Evolutionary conservation across 2,797 vertebrate genomes (phyloP), one percentile per base, ranked within the genome.

Genomic region (Rhinatrema bivittatum): DNA sequence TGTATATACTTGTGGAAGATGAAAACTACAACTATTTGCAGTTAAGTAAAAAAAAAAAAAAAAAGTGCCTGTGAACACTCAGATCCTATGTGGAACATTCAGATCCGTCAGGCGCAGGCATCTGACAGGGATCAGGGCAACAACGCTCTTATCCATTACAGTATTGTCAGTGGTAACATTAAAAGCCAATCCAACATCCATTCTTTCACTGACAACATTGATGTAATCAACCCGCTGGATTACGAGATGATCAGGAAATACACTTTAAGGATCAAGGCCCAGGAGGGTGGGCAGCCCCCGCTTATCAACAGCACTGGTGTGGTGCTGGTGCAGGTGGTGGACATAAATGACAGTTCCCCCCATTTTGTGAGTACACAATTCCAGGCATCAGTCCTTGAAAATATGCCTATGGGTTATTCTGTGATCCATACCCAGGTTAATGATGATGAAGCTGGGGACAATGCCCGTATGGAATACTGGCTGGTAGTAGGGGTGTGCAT

Each of bases 21-120:
- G 96, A 99, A 60, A 98, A 98, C 0, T 96, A 99, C 72, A 98
- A 99, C 70, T 93, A 86, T 44, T 96, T 96, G 0, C 96, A 98
- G 77, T 99, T 99, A 67, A 91, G 87, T 1, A n/a, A n/a, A n/a
- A n/a, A n/a, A n/a, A 81, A 94, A 58, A 94, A 94, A 55, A 81
- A 62, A 91, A 98, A 1, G 81, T 93, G 29, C 68, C 75, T 0
- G 81, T 91, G 20, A 93, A 94, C 78, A 94, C 86, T 5, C 83
- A 90, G 17, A 79, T 98, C 39, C 77, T 91, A 91, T 23, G 94
- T 99, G 20, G n/a, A n/a, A n/a, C n/a, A n/a, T n/a, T n/a, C n/a
- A n/a, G n/a, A n/a, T n/a, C n/a, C n/a, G n/a, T n/a, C n/a, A n/a
- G n/a, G n/a, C n/a, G n/a, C 86, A 87, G 54, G 96, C 96, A 9